phyloP scores from a whole-genome alignment of 2,113 vertebrate genomes.

The Eidolon helvum region DNA sequence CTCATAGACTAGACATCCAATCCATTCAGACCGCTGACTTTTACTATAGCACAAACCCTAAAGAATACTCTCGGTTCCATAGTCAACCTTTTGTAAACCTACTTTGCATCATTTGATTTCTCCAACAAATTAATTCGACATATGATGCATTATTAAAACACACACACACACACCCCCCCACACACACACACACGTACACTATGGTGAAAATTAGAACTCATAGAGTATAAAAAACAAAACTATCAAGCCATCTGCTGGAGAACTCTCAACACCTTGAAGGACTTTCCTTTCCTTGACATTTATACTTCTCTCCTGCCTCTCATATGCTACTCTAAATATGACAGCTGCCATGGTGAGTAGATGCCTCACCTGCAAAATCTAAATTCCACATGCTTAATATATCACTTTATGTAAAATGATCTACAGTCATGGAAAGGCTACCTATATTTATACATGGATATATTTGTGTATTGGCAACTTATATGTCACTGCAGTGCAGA shows the following conservation, averaged over 20 bases:
- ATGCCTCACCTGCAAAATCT: slow-evolving; percentile 51
- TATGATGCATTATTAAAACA: slow-evolving; percentile 48
- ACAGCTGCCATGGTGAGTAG: slow-evolving; percentile 65
- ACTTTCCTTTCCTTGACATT: slow-evolving; percentile 50
- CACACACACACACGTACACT: not conserved
- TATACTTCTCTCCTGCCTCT: slow-evolving; percentile 48
- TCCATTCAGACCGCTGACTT: not conserved
- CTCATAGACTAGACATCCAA: not conserved
- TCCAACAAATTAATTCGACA: slow-evolving; percentile 46
- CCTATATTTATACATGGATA: slow-evolving; percentile 39
- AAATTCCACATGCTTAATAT: slow-evolving; percentile 41
- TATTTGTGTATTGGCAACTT: slow-evolving; percentile 16
- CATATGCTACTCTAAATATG: slow-evolving; percentile 50
- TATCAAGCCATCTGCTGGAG: slow-evolving; percentile 70
- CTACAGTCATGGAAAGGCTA: not conserved
- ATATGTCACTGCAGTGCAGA: not conserved
- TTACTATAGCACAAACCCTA: not conserved
- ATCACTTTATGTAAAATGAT: slow-evolving; percentile 45
- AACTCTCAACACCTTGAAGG: slow-evolving; percentile 45
- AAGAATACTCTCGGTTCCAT: not conserved
- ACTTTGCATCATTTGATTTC: slow-evolving; percentile 16
- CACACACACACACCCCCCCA: not conserved
- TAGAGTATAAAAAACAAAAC: slow-evolving; percentile 44
- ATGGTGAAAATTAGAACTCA: slow-evolving; percentile 22
- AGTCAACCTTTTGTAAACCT: slow-evolving; percentile 25